A percentile compares a stretch with the other conserved stretches of the same genome.
phyloP scores from a whole-genome alignment of 2,113 vertebrate genomes.

The Saguinus midas region DNA sequence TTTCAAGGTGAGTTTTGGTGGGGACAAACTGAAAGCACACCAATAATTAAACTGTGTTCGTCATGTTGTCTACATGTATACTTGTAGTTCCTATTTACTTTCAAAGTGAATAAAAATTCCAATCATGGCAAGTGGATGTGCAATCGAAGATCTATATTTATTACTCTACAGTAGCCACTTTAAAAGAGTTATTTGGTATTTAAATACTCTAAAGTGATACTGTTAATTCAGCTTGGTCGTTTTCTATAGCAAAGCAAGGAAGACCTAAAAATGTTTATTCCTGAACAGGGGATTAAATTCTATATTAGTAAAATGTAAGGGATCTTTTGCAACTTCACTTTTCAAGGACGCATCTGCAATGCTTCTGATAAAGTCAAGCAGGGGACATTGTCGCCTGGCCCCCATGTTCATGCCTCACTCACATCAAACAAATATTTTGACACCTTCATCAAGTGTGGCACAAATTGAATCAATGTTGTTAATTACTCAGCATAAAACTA shows the following conservation, averaged over 20 bases:
- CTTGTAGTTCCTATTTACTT: neutral
- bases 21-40: neutral
- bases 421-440: constrained; percentile 65
- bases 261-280: no score
- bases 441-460: constrained; percentile 16
- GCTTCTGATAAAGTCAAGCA: constrained; percentile 87
- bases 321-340: constrained; percentile 79
- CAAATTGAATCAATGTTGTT: neutral
- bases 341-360: constrained; percentile 86
- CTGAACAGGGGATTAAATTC: no score
- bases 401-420: constrained; percentile 84
- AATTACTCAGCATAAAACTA: neutral
- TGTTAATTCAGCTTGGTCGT: neutral
- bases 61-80: no score
- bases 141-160: neutral
- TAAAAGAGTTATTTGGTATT: neutral
- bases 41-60: neutral
- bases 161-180: neutral
- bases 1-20: neutral
- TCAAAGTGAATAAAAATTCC: neutral
- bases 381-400: constrained; percentile 83
- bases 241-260: neutral
- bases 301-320: no score
- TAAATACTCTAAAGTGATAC: neutral
- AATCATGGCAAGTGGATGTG: neutral